Conservation (phyloP, 2,113 vertebrate species). For the Periophthalmus modestus region DNA sequence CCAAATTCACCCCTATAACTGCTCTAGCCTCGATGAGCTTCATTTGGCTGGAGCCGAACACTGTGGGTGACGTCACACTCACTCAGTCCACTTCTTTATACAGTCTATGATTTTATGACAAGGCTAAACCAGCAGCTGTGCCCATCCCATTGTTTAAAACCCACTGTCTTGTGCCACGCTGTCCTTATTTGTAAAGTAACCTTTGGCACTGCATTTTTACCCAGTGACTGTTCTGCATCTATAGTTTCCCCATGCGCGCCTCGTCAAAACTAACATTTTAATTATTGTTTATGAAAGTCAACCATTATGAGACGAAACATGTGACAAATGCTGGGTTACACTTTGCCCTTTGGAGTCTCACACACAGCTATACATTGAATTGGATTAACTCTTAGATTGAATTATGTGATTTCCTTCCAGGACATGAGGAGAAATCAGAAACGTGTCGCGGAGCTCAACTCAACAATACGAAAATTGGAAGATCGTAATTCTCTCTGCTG, state of each 20-base stretch:
- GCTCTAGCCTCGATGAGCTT: no score
- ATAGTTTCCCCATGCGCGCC: background rate
- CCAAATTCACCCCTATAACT: no score
- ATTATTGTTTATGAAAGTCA: background rate
- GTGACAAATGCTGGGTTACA: background rate
- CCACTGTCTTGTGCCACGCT: no score
- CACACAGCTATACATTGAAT: background rate
- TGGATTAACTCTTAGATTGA: background rate
- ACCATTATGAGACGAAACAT: background rate
- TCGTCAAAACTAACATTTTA: background rate
- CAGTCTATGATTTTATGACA: no score
- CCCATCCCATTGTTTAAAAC: no score
- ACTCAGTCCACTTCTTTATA: no score
- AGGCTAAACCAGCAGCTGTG: no score
- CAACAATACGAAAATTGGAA: constrained; percentile 92
- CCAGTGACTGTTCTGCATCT: no score
- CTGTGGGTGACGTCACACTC: no score
- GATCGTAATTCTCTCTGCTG: constrained; percentile 92
- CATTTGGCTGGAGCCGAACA: no score
- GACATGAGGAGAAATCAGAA: constrained; percentile 95
- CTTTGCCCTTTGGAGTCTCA: background rate
- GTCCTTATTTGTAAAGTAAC: no score
- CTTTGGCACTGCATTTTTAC: background rate
- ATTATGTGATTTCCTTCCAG: constrained; percentile 61
- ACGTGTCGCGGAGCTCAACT: constrained; percentile 91